A percentile compares a stretch with the other conserved stretches of the same genome.
phyloP scores from a whole-genome alignment of 2,113 vertebrate genomes.

The Mormyrus iriodes region DNA sequence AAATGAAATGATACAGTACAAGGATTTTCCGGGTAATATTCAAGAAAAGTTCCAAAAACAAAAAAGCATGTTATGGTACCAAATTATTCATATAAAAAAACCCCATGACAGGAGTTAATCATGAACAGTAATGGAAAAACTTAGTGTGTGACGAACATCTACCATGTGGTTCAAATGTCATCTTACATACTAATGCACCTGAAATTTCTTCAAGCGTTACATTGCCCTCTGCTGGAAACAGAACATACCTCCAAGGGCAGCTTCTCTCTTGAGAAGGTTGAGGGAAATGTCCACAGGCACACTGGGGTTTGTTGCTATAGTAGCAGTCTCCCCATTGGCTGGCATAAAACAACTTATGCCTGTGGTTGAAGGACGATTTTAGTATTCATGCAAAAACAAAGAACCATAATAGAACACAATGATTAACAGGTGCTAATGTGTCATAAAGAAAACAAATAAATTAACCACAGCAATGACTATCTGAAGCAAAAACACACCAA shows the following conservation, averaged over 20 bases:
- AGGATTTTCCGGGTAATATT: background rate
- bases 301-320: conserved; percentile 78
- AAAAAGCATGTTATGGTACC: background rate
- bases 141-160: background rate
- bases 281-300: conserved; percentile 90
- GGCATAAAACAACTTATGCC: conserved; percentile 90
- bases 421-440: background rate
- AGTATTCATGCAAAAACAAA: background rate
- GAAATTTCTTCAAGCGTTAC: background rate
- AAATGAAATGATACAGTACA: background rate
- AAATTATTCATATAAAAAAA: background rate
- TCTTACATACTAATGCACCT: background rate
- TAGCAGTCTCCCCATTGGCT: conserved; percentile 82
- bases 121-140: background rate
- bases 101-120: background rate
- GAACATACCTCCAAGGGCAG: conserved; percentile 65
- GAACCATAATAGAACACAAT: background rate
- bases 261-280: conserved; percentile 84
- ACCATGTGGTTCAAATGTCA: background rate
- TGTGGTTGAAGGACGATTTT: conserved; percentile 43
- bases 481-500: background rate
- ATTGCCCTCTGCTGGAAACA: background rate
- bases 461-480: background rate
- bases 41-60: background rate
- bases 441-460: background rate